Evolutionary conservation across 2,888 invertebrate genomes (phyloP), one percentile per base, ranked within the genome.

Genomic region (Eumerus sabulonum): DNA sequence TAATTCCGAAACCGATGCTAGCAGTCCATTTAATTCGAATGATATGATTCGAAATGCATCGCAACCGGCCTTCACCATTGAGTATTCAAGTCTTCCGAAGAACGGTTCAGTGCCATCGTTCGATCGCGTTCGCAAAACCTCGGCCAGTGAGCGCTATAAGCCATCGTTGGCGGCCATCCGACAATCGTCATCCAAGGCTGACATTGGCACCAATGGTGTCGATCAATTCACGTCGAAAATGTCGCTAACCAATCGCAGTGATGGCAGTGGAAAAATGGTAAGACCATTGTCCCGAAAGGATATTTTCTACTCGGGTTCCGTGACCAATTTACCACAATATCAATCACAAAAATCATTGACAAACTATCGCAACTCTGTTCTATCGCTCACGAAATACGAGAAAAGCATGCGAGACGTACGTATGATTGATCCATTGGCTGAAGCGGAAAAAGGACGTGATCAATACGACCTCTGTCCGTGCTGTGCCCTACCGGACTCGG

Each of bases 221-320:
- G 86, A 84, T 13, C 92, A 93, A 86, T 93, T 92, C 83, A 92
- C 93, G 73, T 94, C 94, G 0, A 94, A 94, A 86, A 86, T 93
- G 70, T 94, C 92, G 0, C 89, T 92, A 0, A 89, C 93, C 0
- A 86, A 87, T 59, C 85, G 88, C 1, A 85, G 85, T 14, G 88
- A 87, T 48, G 27, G 27, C 27, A 84, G 85, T 13, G 86, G 88
- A 51, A 90, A 92, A 71, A 95, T 96, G 91, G 94, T 96, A 13
- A 92, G 97, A 14, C 98, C 98, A 1, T 90, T 98, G 90, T 97
- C 97, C 7, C 92, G 98, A 62, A 97, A 98, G 86, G 99, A 99
- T 89, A 98, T 98, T 85, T 98, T 99, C 91, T 98, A 98, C 90
- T 97, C 97, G 1, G 98, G 99, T 35, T 98, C 98, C 51, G 95